Conservation (phyloP, 2,888 invertebrate genomes). For the Hyposoter didymator region DNA sequence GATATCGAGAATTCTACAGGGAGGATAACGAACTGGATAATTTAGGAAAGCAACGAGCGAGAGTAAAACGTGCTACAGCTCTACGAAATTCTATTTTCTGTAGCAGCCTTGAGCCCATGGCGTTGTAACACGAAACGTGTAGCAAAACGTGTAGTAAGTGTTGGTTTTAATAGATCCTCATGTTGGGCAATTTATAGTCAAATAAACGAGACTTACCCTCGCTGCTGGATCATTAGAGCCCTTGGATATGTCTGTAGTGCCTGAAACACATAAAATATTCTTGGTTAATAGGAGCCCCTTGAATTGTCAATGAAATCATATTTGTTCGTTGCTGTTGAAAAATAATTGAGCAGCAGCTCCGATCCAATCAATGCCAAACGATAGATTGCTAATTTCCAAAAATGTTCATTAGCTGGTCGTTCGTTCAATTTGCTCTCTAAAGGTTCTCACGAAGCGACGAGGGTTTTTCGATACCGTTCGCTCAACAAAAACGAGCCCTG, state of each 20-base stretch:
- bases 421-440: neutral
- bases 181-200: neutral
- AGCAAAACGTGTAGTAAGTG: constrained; percentile 1
- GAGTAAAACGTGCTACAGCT: constrained; percentile 3
- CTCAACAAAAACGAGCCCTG: neutral
- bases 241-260: constrained; percentile 52
- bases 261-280: constrained; percentile 50
- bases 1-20: constrained; percentile 41
- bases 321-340: neutral
- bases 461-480: neutral
- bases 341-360: neutral
- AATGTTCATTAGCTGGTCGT: neutral
- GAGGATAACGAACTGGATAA: constrained; percentile 57
- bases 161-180: constrained; percentile 4
- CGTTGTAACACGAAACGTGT: neutral
- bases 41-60: constrained; percentile 48
- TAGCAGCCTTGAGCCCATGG: neutral
- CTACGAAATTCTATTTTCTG: neutral
- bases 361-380: neutral
- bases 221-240: neutral
- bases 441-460: neutral
- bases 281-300: neutral
- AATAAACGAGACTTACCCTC: constrained; percentile 57
- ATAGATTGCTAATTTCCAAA: neutral
- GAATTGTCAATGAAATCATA: neutral